Base-by-base conservation (phyloP, 1,140 invertebrate genomes). In the Trichonephila clavipes region DNA sequence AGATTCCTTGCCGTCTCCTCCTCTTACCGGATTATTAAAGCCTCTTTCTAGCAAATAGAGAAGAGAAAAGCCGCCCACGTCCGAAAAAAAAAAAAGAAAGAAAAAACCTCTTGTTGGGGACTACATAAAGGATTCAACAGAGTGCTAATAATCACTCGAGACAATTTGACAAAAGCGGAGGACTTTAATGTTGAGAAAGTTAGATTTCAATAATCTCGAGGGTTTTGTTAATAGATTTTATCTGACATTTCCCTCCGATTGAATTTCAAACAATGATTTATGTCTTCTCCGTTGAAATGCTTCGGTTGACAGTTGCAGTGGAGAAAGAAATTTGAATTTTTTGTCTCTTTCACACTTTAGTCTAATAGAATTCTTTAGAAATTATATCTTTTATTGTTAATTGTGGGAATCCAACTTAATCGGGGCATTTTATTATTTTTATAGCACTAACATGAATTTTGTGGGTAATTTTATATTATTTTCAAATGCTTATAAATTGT, bases 231-330 rank as follows among this genome's bases (percentile, higher is more conserved):
- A 77, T 77, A 77, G 28, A 77, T 77, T 77, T 18, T 28, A 16
- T 40, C 28, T 34, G 28, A 16, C 28, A 16, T 40, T 77, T 34
- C 18, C 72, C 28, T 77, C 34, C 14, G 28, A 77, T 77, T 40
- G 72, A 77, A 77, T 77, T 77, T 40, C 72, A 40, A 19, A 77
- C 72, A 77, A 77, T 77, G 72, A 77, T 77, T 77, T 77, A 40
- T 34, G 72, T 77, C 72, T 14, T 18, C 28, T 77, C 6, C 16
- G 28, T 34, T 77, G 16, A 77, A 19, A 34, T 77, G 28, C 28
- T 77, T 77, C 72, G 28, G 24, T 34, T n/a, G 69, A 5, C 16
- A 34, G 69, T 6, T 8, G 16, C 14, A 34, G 28, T 18, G 1
- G 72, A 34, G 28, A 18, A 16, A 18, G 72, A 40, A 18, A 40